Evolutionary conservation across 2,888 invertebrate genomes (phyloP), one percentile per base, ranked within the genome.

Genomic region (Copidosoma aretas): DNA sequence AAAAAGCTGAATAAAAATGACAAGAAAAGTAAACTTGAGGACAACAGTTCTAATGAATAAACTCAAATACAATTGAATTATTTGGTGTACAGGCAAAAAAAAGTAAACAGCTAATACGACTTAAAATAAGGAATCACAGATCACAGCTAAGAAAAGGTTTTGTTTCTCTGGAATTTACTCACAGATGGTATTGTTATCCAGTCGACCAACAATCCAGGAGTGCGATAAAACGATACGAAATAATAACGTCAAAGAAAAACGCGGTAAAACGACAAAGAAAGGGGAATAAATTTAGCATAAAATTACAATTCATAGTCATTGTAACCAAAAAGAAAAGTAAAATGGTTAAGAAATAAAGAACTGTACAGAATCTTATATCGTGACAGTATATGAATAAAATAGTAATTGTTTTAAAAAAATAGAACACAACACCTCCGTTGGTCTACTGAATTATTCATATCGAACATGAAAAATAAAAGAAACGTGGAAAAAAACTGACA

Each of bases 191-290:
- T 81, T 79, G 80, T 81, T 78, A 80, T 83, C 83, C 82, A 81
- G 82, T 77, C 76, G 83, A 82, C 81, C 82, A 82, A 83, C 81
- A 81, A 82, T 82, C 83, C 83, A 80, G 80, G 79, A 79, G 81
- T 82, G 81, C 82, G 80, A 81, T 82, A 79, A 80, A 81, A 76
- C 78, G 75, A 79, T 57, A 76, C 77, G 75, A 78, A 76, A 78
- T 76, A 71, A 77, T 74, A 66, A 63, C 10, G 71, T 73, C 76
- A 70, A 32, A 32, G 32, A 58, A 65, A 65, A 60, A n/a, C 64
- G 59, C 19, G 59, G 66, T 68, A 74, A 25, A 32, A 75, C 69
- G 65, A 73, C 72, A 67, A 68, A 71, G 25, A 58, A 67, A 53
- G 21, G 64, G 68, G 64, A 68, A 43, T 66, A 32, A 32, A 65